Base-by-base conservation (phyloP, 2,888 invertebrate genomes). In the Notodonta ziczac region DNA sequence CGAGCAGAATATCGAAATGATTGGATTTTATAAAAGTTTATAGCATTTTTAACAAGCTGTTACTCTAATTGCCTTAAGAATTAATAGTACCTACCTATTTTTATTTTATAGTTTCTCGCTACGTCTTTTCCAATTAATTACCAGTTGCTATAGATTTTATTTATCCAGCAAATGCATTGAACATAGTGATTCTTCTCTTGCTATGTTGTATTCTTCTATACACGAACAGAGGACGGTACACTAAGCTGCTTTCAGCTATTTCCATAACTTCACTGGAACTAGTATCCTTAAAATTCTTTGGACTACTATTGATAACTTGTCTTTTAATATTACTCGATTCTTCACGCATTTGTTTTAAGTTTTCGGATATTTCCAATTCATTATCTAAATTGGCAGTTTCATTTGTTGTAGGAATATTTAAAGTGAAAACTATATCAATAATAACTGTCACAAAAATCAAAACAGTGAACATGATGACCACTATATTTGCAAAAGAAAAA, bases 81-180 rank as follows among this genome's bases (percentile, higher is more conserved):
- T 61, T 62, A 58, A 42, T 7, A 9, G n/a, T 56, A 10, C 42
- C 10, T 56, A 10, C 42, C 10, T 50, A 50, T 16, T 10, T 16
- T 16, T 13, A 6, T 60, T 66, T 63, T 61, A 76, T 73, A 51
- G 32, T 56, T 61, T 32, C 24, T 4, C 44, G 46, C 8, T 16
- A 16, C 50, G n/a, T 14, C 4, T 0, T n/a, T 4, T 48, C 13
- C 3, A 14, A 48, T 14, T 48, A 48, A 42, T 35, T 42, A 48
- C 32, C 5, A 5, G 8, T 16, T 44, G n/a, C 0, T 50, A 57
- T 57, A 57, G 54, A 57, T 65, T 44, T 12, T 44, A 46, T 7
- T 66, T 89, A 92, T 72, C 93, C 93, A 66, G 87, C 89, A 73
- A 93, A 93, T 10, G 93, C 78, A 69, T 92, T 92, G 57, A 76